Percentiles rank a stretch among this genome's conserved stretches.
Conservation (phyloP, 2,113 vertebrate species). For the Carassius carassius region DNA sequence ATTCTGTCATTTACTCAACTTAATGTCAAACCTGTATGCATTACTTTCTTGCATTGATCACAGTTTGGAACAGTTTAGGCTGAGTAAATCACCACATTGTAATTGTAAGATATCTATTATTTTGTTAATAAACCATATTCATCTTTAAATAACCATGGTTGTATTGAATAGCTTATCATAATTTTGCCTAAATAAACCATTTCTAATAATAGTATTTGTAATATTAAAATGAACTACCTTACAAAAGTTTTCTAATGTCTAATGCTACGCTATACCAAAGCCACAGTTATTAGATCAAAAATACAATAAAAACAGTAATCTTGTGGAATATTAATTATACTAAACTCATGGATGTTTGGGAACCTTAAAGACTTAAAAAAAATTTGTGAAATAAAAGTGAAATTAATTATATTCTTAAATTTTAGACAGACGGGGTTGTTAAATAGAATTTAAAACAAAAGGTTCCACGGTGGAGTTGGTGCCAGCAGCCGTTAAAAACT, state of each 20-base stretch:
- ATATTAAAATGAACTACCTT: not conserved
- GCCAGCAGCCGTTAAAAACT: no score
- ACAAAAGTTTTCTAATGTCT: not conserved
- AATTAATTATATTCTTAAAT: no score
- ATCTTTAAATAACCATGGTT: not conserved
- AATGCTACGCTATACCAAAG: not conserved
- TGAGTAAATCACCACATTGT: no score
- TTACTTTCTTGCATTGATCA: no score
- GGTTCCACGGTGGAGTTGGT: no score
- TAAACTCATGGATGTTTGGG: not conserved
- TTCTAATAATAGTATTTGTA: not conserved
- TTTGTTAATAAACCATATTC: slow-evolving; percentile 2
- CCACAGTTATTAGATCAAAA: not conserved
- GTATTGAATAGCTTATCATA: not conserved
- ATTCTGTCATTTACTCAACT: no score
- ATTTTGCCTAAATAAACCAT: not conserved
- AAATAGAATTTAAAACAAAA: no score
- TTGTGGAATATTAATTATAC: not conserved
- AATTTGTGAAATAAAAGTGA: no score
- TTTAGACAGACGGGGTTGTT: no score
- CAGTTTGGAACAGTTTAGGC: no score
- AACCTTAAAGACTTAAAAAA: not conserved
- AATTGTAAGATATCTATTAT: no score
- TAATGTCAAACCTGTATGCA: no score
- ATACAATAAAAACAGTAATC: not conserved